These are phyloP conservation scores for Anser brachyrhynchus DNA, from an alignment of 2,113 vertebrate genomes.

Conservation along the genomic window DNA sequence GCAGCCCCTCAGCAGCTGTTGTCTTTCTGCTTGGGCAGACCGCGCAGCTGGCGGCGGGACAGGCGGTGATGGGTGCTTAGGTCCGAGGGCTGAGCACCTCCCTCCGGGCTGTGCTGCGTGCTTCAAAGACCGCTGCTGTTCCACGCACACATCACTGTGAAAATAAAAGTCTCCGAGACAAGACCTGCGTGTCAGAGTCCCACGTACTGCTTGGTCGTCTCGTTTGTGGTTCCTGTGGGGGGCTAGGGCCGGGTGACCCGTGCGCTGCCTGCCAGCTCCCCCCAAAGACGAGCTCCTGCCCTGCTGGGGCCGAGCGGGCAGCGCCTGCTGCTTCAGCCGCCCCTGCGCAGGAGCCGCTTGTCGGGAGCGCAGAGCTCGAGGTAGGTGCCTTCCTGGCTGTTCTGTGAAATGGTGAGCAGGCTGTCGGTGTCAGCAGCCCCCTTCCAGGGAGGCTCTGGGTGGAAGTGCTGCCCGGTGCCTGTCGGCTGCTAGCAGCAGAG, in stretches of 20 bases:
- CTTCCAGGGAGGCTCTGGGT: not conserved
- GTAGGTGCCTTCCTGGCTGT: not conserved
- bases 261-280: rapidly evolving
- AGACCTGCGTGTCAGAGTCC: not conserved
- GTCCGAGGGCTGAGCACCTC: not conserved
- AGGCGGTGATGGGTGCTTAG: not conserved
- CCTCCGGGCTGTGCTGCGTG: not conserved
- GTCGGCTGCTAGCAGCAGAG: rapidly evolving
- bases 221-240: not conserved
- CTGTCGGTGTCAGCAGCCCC: rapidly evolving
- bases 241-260: not conserved
- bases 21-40: not conserved
- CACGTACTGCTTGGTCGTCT: rapidly evolving
- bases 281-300: not conserved
- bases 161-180: slow-evolving; percentile 34
- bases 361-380: not conserved
- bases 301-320: not conserved
- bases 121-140: not conserved
- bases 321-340: not conserved
- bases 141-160: not conserved
- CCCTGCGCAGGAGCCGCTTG: not conserved
- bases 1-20: not conserved
- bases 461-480: too few relatives aligned
- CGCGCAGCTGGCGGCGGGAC: not conserved
- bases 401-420: not conserved